Base-by-base conservation (phyloP, 2,113 vertebrate genomes). In the Atlantisia rogersi region DNA sequence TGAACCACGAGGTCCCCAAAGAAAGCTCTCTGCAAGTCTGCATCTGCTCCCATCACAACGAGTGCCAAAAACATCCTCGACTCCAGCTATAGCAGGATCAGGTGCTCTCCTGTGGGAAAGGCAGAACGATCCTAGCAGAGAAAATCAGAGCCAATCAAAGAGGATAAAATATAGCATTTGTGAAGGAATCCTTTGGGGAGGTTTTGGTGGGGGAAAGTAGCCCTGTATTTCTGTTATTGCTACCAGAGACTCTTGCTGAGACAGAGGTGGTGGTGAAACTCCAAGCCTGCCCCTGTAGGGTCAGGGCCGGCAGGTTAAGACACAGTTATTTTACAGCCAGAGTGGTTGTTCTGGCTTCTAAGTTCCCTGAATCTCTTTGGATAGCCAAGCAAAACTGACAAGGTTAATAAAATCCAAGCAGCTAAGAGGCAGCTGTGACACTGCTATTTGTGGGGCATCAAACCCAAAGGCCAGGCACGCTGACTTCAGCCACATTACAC, bases 151-250 rank as follows among this genome's bases (percentile, higher is more conserved):
- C 13, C 46, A 81, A 46, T 37, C 6, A 20, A 62, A 71, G 0
- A 58, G 22, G 71, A 48, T 40, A 81, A 74, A 79, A 69, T 21
- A 25, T 10, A 53, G 58, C 22, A 69, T 37, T 31, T 35, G 3
- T 80, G 69, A 88, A 83, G 12, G 32, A 88, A 74, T 31, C 31
- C 44, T 82, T 74, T 3, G 1, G 13, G 26, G 21, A 1, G 1
- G 6, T 16, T 21, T 5, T 3, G 0, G 0, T 48, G 48, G 5
- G 10, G 9, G 4, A 5, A 4, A 42, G 17, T 24, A 8, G 5
- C 10, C 16, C 13, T 37, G 3, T 53, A 20, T 62, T 88, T 81
- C 31, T 29, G 4, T 52, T 93, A 53, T 31, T 86, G 35, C 32
- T 75, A 7, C 15, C 21, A 5, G 44, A 56, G 26, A 75, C 15